Base-by-base conservation (phyloP, 2,888 invertebrate species). In the Parapristionchus giblindavisi region DNA sequence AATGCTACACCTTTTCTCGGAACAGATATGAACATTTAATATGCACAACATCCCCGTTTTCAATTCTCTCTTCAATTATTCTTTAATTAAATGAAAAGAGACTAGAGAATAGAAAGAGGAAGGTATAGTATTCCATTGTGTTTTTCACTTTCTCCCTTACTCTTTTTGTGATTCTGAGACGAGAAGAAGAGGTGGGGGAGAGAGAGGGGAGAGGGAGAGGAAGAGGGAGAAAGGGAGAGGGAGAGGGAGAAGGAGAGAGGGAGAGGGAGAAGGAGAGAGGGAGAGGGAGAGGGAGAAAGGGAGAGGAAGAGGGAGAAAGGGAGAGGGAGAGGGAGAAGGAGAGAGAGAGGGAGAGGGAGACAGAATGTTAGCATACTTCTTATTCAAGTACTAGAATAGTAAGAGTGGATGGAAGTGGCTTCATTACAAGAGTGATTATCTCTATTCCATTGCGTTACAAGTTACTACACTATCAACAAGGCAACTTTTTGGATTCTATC, bases 161-260 rank as follows among this genome's bases (percentile, higher is more conserved):
- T 56, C 56, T 56, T 24, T 56, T 24, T 56, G 29, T 24, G n/a
- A 8, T 56, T n/a, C n/a, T 11, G 70, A 75, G 58, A 61, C 51
- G 27, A 29, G 34, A 56, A 40, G 65, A 75, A 38, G 38, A 65
- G 43, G 65, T 40, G 14, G 34, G 54, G 65, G 36, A 54, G 29
- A 58, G 38, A 61, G 58, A 56, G 65, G 76, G 38, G 54, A 73
- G 58, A 27, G 32, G 32, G 36, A 75, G 43, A 65, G 76, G 70
- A 68, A 71, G 75, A 75, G 74, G 76, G 75, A 76, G 43, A 36
- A 51, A 34, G 17, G 56, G 65, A 52, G 61, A 43, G 43, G 21
- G 61, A 61, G 74, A 58, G 38, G 24, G 24, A n/a, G 36, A 52
- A 11, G 32, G 24, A 17, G 51, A 70, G 63, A 65, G 54, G 52